These are phyloP conservation scores for Pissodes strobi DNA, from an alignment of 1,140 invertebrate genomes.

Conservation along the genomic window DNA sequence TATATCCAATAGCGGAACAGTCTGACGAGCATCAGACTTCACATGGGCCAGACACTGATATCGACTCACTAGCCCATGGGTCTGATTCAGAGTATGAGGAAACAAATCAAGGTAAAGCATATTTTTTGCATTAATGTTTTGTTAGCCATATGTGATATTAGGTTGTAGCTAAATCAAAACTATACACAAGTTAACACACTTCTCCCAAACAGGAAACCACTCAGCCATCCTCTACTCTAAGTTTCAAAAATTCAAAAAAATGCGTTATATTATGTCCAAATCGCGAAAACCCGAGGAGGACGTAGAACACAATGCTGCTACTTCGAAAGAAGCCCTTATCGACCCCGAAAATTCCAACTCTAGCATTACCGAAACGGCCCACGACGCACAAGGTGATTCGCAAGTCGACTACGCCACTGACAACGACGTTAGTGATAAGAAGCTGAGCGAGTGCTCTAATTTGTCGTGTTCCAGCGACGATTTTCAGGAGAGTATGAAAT, in stretches of 20 bases:
- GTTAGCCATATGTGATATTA: no score
- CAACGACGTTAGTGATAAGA: conserved; percentile 50
- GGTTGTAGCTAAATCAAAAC: no score
- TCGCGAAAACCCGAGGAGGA: neutral
- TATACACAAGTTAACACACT: no score
- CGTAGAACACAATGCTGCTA: neutral
- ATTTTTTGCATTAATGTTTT: no score
- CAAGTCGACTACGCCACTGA: conserved; percentile 38
- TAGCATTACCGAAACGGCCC: conserved; percentile 62
- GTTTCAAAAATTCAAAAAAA: conserved; percentile 39
- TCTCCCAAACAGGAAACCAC: conserved; percentile 45
- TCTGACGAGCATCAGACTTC: conserved; percentile 77
- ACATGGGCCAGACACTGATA: conserved; percentile 66
- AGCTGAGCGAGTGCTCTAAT: conserved; percentile 50
- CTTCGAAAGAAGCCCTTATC: conserved; percentile 50
- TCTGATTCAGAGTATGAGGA: conserved; percentile 61
- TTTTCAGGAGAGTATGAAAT: conserved; percentile 27
- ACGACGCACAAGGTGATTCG: conserved; percentile 41
- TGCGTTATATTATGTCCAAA: conserved; percentile 37
- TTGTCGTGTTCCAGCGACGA: conserved; percentile 48
- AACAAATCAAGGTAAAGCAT: conserved; percentile 55
- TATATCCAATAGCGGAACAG: conserved; percentile 83
- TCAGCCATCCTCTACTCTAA: conserved; percentile 42
- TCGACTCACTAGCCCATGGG: conserved; percentile 58
- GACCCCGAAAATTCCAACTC: conserved; percentile 60